Evolutionary conservation across 2,797 vertebrate species (phyloP).

Genomic region (Threskiornis aethiopicus): DNA sequence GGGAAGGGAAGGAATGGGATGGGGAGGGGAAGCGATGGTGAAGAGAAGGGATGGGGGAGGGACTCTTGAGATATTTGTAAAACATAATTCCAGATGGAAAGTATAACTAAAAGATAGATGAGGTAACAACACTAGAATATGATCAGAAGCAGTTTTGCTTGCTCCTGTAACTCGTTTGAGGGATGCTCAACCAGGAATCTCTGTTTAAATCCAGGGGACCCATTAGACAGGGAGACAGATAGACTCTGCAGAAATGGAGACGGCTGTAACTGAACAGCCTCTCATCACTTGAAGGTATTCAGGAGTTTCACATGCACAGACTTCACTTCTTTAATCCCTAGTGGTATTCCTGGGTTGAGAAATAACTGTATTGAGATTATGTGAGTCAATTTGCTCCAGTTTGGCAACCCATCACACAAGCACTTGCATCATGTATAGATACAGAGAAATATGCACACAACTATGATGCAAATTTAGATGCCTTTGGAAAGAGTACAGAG

Average conservation of each 20-base stretch:
- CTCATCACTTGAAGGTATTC: not conserved
- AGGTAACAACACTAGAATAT: not conserved
- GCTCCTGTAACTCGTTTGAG: not conserved
- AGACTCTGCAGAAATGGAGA: not conserved
- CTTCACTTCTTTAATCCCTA: not conserved
- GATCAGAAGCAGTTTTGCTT: not conserved
- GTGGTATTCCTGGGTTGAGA: not conserved
- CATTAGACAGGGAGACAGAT: not conserved
- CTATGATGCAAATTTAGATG: not conserved
- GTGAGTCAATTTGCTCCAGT: not conserved
- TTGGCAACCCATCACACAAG: not conserved
- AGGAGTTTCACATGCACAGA: not conserved
- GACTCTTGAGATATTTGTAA: not conserved
- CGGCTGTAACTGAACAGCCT: not conserved
- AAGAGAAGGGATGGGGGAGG: too few relatives aligned
- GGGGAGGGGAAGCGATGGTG: too few relatives aligned
- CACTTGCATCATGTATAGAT: not conserved
- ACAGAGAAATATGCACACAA: not conserved
- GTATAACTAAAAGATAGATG: not conserved
- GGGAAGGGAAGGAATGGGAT: too few relatives aligned
- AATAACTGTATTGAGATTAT: not conserved
- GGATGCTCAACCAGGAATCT: not conserved
- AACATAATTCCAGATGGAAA: not conserved
- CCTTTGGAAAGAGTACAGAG: not conserved
- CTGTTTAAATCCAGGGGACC: not conserved